phyloP scores from a whole-genome alignment of 1,140 invertebrate genomes.

The Lucilia sericata region DNA sequence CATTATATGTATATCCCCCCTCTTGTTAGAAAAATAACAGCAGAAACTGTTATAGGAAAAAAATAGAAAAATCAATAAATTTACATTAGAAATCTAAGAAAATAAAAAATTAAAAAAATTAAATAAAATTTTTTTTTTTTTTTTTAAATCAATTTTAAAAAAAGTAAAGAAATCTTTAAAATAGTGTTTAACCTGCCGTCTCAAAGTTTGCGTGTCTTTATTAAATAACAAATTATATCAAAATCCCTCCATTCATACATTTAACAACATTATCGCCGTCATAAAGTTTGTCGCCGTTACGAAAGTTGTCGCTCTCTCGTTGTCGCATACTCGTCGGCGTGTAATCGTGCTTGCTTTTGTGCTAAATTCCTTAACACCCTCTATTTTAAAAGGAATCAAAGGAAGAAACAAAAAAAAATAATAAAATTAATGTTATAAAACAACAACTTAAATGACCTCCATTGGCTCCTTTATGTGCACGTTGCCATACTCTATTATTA shows the following conservation, averaged over 20 bases:
- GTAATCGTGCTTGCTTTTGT: neutral
- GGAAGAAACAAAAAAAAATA: too few relatives aligned
- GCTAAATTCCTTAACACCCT: conserved; percentile 10
- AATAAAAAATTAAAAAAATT: neutral
- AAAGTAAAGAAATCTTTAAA: neutral
- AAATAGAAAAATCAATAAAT: conserved; percentile 9
- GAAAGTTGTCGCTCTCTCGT: too few relatives aligned
- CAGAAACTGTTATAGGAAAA: neutral
- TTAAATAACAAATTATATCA: neutral
- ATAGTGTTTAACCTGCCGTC: neutral
- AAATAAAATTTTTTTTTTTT: too few relatives aligned
- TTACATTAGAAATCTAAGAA: neutral
- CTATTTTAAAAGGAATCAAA: neutral
- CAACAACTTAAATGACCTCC: conserved; percentile 3
- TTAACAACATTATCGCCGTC: neutral
- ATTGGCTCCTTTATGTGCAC: conserved; percentile 9
- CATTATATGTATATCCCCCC: too few relatives aligned
- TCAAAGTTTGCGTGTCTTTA: neutral
- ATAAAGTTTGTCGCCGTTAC: neutral
- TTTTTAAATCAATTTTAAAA: neutral
- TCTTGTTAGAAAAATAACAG: neutral
- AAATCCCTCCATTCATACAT: neutral
- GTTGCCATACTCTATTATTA: neutral
- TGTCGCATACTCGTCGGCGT: neutral
- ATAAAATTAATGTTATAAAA: too few relatives aligned